Percentiles rank a stretch among this genome's conserved stretches.
These are phyloP conservation scores for Meleagris gallopavo DNA, from an alignment of 2,113 vertebrate species.

Conservation along the genomic window DNA sequence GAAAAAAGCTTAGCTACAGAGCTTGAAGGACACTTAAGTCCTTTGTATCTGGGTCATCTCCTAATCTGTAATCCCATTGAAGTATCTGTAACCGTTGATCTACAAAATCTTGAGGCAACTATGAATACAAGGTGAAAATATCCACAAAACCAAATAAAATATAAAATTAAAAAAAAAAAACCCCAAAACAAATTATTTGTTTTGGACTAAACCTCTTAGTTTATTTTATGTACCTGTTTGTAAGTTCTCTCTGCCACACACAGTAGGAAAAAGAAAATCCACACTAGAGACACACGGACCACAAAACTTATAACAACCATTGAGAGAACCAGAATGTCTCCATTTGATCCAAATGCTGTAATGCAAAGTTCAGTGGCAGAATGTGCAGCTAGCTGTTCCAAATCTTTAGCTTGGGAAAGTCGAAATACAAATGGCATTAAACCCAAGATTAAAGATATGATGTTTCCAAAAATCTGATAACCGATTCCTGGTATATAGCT, in stretches of 20 bases:
- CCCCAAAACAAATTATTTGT: background rate
- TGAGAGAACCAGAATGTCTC: constrained; percentile 84
- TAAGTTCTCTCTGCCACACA: constrained; percentile 98
- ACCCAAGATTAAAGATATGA: constrained; percentile 89
- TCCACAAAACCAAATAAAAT: background rate
- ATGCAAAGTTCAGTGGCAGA: constrained; percentile 87
- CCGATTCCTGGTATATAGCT: constrained; percentile 93
- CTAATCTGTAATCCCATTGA: background rate
- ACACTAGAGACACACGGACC: constrained; percentile 93
- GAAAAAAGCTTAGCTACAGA: background rate
- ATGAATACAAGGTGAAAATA: constrained; percentile 33
- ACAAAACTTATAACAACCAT: constrained; percentile 94
- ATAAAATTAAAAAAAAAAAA: background rate
- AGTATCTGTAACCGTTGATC: background rate
- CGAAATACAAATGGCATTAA: constrained; percentile 92
- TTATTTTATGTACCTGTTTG: constrained; percentile 87
- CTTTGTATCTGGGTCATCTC: background rate
- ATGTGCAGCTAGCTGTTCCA: constrained; percentile 88
- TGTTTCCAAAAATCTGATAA: constrained; percentile 96
- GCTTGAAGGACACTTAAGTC: background rate
- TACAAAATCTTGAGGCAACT: background rate
- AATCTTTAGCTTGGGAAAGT: constrained; percentile 90
- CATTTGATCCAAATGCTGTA: constrained; percentile 88
- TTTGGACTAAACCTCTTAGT: background rate
- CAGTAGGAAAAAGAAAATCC: constrained; percentile 99